These are phyloP conservation scores for Hemibagrus wyckioides DNA, from an alignment of 2,113 vertebrate species.

Conservation along the genomic window DNA sequence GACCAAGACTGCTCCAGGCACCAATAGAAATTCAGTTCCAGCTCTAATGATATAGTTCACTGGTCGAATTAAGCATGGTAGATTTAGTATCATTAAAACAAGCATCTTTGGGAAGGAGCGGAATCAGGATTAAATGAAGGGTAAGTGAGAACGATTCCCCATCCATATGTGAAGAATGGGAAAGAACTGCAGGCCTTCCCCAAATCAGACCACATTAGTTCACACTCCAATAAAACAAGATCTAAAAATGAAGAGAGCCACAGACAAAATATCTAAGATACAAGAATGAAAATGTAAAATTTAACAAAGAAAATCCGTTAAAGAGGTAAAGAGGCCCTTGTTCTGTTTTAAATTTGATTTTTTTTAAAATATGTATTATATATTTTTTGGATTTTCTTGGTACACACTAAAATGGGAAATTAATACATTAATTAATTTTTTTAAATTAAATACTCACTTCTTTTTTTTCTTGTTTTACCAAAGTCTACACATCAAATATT, in stretches of 20 bases:
- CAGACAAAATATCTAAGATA: not conserved
- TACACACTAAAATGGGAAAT: not conserved
- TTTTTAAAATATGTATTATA: not conserved
- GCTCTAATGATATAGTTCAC: constrained; percentile 79
- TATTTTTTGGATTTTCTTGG: not conserved
- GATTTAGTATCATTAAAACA: constrained; percentile 78
- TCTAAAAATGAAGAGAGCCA: not conserved
- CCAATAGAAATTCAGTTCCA: constrained; percentile 64
- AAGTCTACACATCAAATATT: not conserved
- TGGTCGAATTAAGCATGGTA: constrained; percentile 80
- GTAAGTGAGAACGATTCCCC: constrained; percentile 59
- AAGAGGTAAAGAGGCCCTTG: not conserved
- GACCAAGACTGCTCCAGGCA: constrained; percentile 63
- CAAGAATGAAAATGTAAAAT: not conserved
- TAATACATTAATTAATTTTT: not conserved
- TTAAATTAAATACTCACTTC: not conserved
- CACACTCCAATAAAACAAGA: constrained; percentile 11
- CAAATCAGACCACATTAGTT: constrained; percentile 10
- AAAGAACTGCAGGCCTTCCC: constrained; percentile 2
- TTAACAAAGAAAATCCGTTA: not conserved
- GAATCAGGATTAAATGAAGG: constrained; percentile 71
- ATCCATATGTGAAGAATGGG: constrained; percentile 8
- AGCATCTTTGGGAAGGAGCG: constrained; percentile 69
- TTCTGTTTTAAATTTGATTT: not conserved
- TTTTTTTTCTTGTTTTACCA: not conserved